A percentile compares a stretch with the other conserved stretches of the same genome.
phyloP scores from a whole-genome alignment of 2,113 vertebrate species.

The Genyomyrus donnyi region DNA sequence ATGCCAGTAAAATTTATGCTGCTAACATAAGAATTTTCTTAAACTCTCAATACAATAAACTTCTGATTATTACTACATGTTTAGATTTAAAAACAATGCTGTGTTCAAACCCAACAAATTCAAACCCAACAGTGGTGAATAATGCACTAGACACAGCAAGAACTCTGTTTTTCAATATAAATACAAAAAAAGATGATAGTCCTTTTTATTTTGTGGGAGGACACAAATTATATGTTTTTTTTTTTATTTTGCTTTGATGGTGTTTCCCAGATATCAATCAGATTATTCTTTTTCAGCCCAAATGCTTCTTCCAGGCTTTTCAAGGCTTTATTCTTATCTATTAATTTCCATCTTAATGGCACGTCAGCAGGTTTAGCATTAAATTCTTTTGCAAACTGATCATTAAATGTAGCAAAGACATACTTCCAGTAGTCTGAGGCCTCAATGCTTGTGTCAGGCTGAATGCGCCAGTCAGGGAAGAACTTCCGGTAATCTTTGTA shows the following conservation, averaged over 20 bases:
- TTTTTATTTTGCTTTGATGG: no score
- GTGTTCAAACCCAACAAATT: no score
- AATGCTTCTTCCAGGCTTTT: constrained; percentile 44
- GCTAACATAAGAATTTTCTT: neutral
- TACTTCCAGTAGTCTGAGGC: constrained; percentile 62
- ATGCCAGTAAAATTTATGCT: neutral
- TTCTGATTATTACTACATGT: neutral
- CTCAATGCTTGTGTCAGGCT: constrained; percentile 45
- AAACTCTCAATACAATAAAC: neutral
- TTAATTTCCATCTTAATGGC: constrained; percentile 41
- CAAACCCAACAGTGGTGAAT: no score
- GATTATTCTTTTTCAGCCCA: constrained; percentile 1
- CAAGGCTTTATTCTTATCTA: constrained; percentile 34
- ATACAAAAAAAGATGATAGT: no score
- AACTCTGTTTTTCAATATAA: no score
- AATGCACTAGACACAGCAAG: no score
- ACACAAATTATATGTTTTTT: neutral
- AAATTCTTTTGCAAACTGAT: constrained; percentile 31
- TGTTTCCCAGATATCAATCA: neutral
- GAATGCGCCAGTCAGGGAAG: constrained; percentile 52
- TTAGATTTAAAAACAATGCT: neutral
- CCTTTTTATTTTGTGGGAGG: neutral
- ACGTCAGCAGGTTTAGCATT: constrained; percentile 32
- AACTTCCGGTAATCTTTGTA: constrained; percentile 42
- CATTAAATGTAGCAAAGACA: constrained; percentile 43